phyloP scores from a whole-genome alignment of 2,888 invertebrate species.

The Criorhina ranunculi region DNA sequence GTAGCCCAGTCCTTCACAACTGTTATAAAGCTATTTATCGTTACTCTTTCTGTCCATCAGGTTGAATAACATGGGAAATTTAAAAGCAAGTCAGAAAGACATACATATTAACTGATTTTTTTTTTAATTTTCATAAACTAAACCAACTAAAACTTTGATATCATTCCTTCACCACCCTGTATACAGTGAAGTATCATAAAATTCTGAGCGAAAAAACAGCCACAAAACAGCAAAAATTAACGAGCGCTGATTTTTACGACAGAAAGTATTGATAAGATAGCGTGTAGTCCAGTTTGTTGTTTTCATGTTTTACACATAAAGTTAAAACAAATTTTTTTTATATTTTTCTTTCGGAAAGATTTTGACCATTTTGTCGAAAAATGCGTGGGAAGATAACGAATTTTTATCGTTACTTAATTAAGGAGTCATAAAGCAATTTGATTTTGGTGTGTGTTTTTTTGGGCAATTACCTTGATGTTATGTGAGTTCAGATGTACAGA shows the following conservation, averaged over 20 bases:
- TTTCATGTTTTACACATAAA: slow-evolving; percentile 36
- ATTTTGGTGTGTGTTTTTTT: neutral
- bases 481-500: neutral
- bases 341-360: neutral
- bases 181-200: slow-evolving; percentile 5
- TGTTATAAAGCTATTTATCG: no score
- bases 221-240: slow-evolving; percentile 34
- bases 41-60: no score
- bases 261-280: slow-evolving; percentile 46
- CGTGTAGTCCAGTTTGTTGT: slow-evolving; percentile 39
- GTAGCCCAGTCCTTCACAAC: no score
- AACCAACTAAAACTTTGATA: no score
- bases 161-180: slow-evolving; percentile 23
- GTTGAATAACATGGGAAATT: no score
- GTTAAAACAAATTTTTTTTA: neutral
- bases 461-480: neutral
- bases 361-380: slow-evolving; percentile 26
- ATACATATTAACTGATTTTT: no score
- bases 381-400: slow-evolving; percentile 42
- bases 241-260: slow-evolving; percentile 61
- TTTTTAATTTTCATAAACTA: no score
- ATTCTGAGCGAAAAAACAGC: slow-evolving; percentile 1
- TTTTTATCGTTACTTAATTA: slow-evolving; percentile 36
- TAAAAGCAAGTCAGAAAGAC: no score
- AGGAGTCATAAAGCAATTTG: slow-evolving; percentile 4